phyloP scores from a whole-genome alignment of 2,113 vertebrate species.

The Paracanthobrama guichenoti region DNA sequence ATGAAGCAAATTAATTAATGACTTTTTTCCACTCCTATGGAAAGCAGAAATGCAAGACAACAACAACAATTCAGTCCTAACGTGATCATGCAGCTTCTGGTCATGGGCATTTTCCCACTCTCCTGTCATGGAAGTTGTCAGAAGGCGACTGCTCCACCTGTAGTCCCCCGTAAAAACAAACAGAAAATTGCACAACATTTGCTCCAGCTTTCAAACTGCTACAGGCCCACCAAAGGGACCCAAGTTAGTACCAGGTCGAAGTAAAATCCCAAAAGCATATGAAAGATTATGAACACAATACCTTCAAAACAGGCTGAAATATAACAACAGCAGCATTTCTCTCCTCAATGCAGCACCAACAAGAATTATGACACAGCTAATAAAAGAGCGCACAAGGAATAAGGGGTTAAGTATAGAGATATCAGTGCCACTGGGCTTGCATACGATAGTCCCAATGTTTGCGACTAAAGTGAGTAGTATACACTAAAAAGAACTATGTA shows the following conservation, averaged over 20 bases:
- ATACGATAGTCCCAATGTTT: not conserved
- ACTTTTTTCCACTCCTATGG: not conserved
- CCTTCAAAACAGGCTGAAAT: not conserved
- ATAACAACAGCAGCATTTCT: not conserved
- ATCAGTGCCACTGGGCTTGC: not conserved
- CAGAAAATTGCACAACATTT: not conserved
- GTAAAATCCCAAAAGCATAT: not conserved
- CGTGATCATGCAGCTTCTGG: not conserved
- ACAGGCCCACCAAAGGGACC: not conserved
- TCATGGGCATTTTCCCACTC: not conserved
- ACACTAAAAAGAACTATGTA: not conserved
- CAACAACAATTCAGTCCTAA: not conserved
- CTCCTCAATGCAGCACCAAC: not conserved
- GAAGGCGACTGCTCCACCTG: not conserved
- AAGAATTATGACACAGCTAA: not conserved
- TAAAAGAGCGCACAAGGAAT: not conserved
- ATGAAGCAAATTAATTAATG: not conserved
- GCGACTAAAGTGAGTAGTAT: not conserved
- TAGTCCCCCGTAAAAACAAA: not conserved
- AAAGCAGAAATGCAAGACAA: not conserved
- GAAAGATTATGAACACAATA: not conserved
- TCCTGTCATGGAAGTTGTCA: not conserved
- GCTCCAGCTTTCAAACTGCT: not conserved
- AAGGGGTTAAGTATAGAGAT: not conserved
- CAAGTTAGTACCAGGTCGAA: not conserved